Conservation (phyloP, 2,888 invertebrate species). For the Leptodirus hochenwartii region DNA sequence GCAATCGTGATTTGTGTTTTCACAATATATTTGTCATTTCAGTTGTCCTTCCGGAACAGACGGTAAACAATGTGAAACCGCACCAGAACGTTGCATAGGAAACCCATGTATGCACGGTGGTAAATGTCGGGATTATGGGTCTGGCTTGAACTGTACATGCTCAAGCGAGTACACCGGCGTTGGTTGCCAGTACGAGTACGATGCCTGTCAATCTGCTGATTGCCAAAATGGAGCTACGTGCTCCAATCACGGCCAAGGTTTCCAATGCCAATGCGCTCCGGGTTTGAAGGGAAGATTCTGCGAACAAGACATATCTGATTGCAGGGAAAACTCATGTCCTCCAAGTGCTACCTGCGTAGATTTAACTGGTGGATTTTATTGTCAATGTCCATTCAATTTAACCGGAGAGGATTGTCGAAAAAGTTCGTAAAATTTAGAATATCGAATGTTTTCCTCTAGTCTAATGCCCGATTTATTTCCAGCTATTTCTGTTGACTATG, state of each 20-base stretch:
- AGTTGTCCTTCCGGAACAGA: conserved; percentile 89
- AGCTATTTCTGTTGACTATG: conserved; percentile 98
- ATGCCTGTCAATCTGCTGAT: conserved; percentile 77
- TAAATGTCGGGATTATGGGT: conserved; percentile 88
- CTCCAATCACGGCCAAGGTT: conserved; percentile 66
- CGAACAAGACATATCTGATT: conserved; percentile 79
- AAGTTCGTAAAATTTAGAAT: conserved; percentile 38
- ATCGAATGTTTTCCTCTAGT: conserved; percentile 8
- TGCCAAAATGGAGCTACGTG: conserved; percentile 90
- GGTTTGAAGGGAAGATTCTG: conserved; percentile 66
- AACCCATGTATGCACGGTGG: conserved; percentile 93
- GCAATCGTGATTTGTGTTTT: conserved; percentile 5
- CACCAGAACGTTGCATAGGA: conserved; percentile 86
- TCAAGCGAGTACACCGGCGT: conserved; percentile 61
- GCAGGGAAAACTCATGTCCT: conserved; percentile 85
- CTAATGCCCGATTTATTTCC: conserved; percentile 21
- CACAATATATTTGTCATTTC: conserved; percentile 13
- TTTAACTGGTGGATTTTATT: conserved; percentile 77
- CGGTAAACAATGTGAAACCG: conserved; percentile 92
- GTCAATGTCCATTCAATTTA: conserved; percentile 91
- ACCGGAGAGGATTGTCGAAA: conserved; percentile 95
- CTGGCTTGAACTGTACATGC: conserved; percentile 86
- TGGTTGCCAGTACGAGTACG: conserved; percentile 86
- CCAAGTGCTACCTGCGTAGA: conserved; percentile 88
- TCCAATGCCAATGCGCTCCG: conserved; percentile 70